Percentiles rank a stretch among this genome's conserved stretches.
These are phyloP conservation scores for Lamellibrachia luymesi DNA, from an alignment of 1,140 invertebrate genomes.

Conservation along the genomic window DNA sequence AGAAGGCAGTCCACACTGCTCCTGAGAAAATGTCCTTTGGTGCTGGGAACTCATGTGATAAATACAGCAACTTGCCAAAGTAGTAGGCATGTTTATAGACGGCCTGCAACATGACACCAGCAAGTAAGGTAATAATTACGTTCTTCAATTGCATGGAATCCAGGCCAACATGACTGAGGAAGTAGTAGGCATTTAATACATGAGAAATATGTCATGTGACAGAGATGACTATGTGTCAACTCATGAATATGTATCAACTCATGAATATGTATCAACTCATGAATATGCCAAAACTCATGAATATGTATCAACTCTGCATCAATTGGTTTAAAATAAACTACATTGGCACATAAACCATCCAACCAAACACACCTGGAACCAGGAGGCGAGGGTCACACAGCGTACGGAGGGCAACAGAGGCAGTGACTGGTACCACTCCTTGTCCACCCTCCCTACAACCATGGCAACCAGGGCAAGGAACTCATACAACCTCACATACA, in stretches of 20 bases:
- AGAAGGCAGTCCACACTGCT: slow-evolving; percentile 46
- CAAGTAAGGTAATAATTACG: too few relatives aligned
- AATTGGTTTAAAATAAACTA: not conserved
- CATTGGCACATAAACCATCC: slow-evolving; percentile 33
- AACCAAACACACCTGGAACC: slow-evolving; percentile 44
- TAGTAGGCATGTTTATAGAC: slow-evolving; percentile 27
- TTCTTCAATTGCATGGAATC: too few relatives aligned
- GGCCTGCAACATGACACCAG: not conserved
- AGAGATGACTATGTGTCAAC: slow-evolving; percentile 22
- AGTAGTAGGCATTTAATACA: not conserved
- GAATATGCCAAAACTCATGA: too few relatives aligned
- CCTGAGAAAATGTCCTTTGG: slow-evolving; percentile 48
- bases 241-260: not conserved
- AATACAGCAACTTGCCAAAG: slow-evolving; percentile 39
- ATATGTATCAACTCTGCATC: not conserved
- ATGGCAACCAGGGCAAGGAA: slow-evolving; percentile 44
- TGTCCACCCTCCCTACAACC: slow-evolving; percentile 31
- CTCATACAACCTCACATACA: slow-evolving; percentile 43
- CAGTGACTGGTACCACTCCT: slow-evolving; percentile 24
- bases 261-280: too few relatives aligned
- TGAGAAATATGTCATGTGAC: not conserved
- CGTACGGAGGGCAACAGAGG: slow-evolving; percentile 36
- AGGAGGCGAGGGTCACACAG: slow-evolving; percentile 45
- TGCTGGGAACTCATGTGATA: slow-evolving; percentile 46
- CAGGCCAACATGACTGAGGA: not conserved